Evolutionary conservation across 2,113 vertebrate species (phyloP), one percentile per base, ranked within the genome.

Genomic region (Riparia riparia): DNA sequence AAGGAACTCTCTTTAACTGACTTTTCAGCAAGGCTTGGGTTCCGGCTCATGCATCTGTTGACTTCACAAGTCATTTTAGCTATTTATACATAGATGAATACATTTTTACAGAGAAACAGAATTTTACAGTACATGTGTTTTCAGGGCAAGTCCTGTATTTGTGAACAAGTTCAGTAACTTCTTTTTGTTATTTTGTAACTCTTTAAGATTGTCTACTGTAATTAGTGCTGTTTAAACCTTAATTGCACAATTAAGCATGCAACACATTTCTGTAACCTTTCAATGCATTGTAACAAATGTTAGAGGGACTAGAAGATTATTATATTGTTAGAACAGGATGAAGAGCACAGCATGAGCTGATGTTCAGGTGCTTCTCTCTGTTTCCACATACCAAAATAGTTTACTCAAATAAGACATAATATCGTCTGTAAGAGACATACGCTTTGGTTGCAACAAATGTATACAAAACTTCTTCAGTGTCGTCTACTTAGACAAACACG

Each of bases 61-160:
- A 81, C 45, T 96, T 91, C 94, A 63, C 18, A 80, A 88, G 65
- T 70, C 72, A 73, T 93, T 94, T 90, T 69, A 89, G 66, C 42
- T 79, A 31, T 86, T 81, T 95, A 64, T 94, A 51, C 28, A 28
- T 29, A 70, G 39, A 86, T 70, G 29, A 87, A 90, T 90, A 29
- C 17, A 63, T 54, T 58, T 87, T 94, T 54, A 72, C 31, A 80
- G 65, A 77, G 66, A 74, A 86, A 72, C 12, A 87, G 57, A 85
- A 82, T 70, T 85, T 68, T 69, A 34, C 54, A 73, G 26, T 80
- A 37, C 20, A 6, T 53, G 45, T 58, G 42, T 82, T 89, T 85
- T 31, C 7, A 4, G 20, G 0, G 0, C 22, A 17, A 47, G 57
- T 72, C 78, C 12, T 57, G 14, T 37, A 41, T 42, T 6, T 28